These are phyloP conservation scores for Fabriciana adippe DNA, from an alignment of 2,888 invertebrate genomes.

Conservation along the genomic window DNA sequence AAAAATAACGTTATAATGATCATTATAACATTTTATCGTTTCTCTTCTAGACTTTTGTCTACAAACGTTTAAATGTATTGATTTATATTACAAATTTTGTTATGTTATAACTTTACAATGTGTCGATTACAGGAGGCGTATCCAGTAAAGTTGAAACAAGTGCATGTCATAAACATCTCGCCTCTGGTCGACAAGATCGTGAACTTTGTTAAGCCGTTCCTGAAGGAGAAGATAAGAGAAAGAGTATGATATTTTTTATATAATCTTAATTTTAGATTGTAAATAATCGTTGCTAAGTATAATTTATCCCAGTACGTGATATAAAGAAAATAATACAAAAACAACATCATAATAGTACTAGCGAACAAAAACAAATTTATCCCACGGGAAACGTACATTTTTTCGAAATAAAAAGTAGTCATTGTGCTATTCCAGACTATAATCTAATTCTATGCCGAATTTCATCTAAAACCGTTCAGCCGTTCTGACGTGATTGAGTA, in stretches of 20 bases:
- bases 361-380: no score
- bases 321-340: neutral
- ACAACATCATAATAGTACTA: neutral
- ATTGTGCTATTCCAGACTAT: no score
- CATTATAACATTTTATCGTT: no score
- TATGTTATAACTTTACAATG: neutral
- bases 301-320: neutral
- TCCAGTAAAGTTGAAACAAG: conserved; percentile 93
- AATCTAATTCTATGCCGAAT: no score
- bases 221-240: conserved; percentile 93
- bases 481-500: no score
- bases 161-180: conserved; percentile 92
- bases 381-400: no score
- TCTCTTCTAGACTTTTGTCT: neutral
- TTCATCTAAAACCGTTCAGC: no score
- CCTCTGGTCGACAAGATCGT: conserved; percentile 92
- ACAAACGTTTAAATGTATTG: neutral
- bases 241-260: conserved; percentile 70
- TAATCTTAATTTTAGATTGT: no score
- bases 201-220: conserved; percentile 92
- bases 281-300: no score
- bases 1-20: no score
- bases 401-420: no score
- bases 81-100: no score
- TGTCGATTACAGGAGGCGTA: conserved; percentile 87